Percentiles rank a stretch among this genome's conserved stretches.
Evolutionary conservation across 2,113 vertebrate genomes (phyloP).

Genomic region (Hucho hucho): DNA sequence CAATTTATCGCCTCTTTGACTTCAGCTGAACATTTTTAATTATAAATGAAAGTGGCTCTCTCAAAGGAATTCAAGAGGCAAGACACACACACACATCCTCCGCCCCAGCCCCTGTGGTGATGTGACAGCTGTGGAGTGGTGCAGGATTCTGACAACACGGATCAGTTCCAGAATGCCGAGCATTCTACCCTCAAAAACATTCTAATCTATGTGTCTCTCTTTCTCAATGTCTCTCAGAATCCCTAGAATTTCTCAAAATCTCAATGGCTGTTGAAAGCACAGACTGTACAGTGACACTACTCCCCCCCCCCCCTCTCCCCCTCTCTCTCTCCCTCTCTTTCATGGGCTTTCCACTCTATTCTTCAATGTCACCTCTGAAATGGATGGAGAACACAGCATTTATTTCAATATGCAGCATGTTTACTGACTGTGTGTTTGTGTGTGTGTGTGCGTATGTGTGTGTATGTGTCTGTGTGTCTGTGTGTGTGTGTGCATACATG

Average conservation of each 20-base stretch:
- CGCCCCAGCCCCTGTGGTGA: slow-evolving; percentile 37
- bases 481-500: too few relatives aligned
- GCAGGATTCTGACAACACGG: slow-evolving; percentile 69
- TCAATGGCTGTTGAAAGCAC: slow-evolving; percentile 6
- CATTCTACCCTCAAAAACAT: slow-evolving; percentile 62
- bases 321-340: not conserved
- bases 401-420: not conserved
- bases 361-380: too few relatives aligned
- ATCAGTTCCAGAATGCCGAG: slow-evolving; percentile 73
- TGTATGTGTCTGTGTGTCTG: too few relatives aligned
- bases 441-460: too few relatives aligned
- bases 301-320: too few relatives aligned
- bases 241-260: slow-evolving; percentile 40
- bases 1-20: too few relatives aligned
- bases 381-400: not conserved
- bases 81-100: slow-evolving; percentile 12
- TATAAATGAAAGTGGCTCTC: too few relatives aligned
- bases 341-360: not conserved
- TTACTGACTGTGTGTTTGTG: too few relatives aligned
- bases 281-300: not conserved
- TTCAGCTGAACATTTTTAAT: too few relatives aligned
- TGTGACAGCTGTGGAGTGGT: slow-evolving; percentile 71
- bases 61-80: not conserved
- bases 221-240: slow-evolving; percentile 8
- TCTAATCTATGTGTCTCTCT: slow-evolving; percentile 24